phyloP scores from a whole-genome alignment of 2,797 vertebrate genomes.

The Dipus sagitta region DNA sequence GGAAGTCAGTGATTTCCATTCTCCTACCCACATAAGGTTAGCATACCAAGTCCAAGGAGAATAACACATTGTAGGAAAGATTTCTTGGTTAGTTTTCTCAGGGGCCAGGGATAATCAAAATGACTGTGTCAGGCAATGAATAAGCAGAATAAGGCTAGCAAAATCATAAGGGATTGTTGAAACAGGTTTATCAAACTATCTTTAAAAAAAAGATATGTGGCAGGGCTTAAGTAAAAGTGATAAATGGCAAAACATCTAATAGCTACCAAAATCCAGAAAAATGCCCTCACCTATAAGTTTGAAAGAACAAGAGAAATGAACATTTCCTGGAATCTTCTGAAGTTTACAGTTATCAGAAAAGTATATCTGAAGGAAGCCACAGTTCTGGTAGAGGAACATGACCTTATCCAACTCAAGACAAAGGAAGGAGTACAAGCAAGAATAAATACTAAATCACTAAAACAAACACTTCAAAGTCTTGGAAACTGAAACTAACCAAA shows the following conservation, averaged over 20 bases:
- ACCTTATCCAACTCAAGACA: not conserved
- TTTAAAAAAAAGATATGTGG: not conserved
- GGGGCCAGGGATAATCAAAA: not conserved
- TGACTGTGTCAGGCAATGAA: not conserved
- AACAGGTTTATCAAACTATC: not conserved
- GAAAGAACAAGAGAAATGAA: not conserved
- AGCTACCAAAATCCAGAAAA: not conserved
- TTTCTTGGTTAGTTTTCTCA: not conserved
- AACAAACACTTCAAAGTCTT: too few relatives aligned
- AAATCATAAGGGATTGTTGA: not conserved
- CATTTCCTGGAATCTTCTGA: not conserved
- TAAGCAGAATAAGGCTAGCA: not conserved
- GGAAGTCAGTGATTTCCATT: not conserved
- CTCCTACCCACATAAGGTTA: not conserved
- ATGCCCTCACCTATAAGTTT: not conserved
- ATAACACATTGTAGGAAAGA: not conserved
- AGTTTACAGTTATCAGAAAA: not conserved
- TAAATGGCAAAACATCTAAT: conserved; percentile 11
- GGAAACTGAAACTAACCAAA: too few relatives aligned
- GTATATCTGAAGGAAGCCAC: not conserved
- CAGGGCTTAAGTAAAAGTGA: not conserved
- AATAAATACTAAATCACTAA: not conserved
- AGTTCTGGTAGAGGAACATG: not conserved
- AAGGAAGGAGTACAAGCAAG: not conserved
- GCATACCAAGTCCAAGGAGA: not conserved